Conservation (phyloP, 2,888 invertebrate species). For the Nymphalis polychloros region DNA sequence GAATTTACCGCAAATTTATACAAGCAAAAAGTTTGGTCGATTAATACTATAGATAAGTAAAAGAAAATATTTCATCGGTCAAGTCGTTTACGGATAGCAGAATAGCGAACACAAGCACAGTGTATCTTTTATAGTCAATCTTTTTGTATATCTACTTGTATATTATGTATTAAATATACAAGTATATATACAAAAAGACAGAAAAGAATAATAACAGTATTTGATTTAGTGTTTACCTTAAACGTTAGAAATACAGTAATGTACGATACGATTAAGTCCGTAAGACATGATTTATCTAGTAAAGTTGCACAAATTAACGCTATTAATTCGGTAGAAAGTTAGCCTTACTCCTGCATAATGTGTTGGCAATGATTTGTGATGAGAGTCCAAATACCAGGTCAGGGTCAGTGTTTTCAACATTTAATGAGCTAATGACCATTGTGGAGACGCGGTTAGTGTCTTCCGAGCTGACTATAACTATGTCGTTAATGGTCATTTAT, state of each 20-base stretch:
- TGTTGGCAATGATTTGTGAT: constrained; percentile 29
- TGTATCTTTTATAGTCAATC: no score
- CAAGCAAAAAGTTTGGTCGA: no score
- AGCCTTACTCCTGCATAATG: constrained; percentile 8
- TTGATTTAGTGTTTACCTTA: not conserved
- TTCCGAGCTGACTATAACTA: constrained; percentile 9
- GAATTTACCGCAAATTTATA: no score
- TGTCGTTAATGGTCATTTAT: not conserved
- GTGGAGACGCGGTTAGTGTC: constrained; percentile 5
- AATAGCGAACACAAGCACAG: no score
- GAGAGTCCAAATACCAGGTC: constrained; percentile 35
- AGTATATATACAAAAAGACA: no score
- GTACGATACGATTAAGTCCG: not conserved
- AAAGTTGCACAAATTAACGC: not conserved
- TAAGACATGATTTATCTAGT: not conserved
- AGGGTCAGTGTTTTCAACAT: constrained; percentile 35
- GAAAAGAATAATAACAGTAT: not conserved
- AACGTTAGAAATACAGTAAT: no score
- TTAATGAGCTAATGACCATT: constrained; percentile 15
- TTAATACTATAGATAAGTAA: no score
- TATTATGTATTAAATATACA: no score
- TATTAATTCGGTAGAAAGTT: constrained; percentile 12
- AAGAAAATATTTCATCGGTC: no score
- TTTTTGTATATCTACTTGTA: no score
- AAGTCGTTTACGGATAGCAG: no score